Evolutionary conservation across 2,113 vertebrate genomes (phyloP).

Genomic region (Octodon degus): DNA sequence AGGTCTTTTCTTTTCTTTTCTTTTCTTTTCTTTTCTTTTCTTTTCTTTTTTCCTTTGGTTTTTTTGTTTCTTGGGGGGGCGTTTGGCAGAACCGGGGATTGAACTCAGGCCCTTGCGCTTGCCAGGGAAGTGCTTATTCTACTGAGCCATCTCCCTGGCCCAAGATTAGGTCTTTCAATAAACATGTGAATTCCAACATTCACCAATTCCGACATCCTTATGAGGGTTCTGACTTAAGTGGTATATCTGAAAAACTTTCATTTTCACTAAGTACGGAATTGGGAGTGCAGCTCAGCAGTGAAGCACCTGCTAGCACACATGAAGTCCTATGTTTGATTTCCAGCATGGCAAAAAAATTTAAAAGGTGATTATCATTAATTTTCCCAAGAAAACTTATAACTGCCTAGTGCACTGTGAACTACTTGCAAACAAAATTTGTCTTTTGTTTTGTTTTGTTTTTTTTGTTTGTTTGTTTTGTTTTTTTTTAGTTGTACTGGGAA

Average conservation of each 20-base stretch:
- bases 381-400: constrained; percentile 48
- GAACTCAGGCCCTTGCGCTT: too few relatives aligned
- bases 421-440: not conserved
- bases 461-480: not conserved
- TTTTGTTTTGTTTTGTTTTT: not conserved
- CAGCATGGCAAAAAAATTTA: not conserved
- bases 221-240: not conserved
- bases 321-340: not conserved
- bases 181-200: not conserved
- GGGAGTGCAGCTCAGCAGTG: not conserved
- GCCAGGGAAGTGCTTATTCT: too few relatives aligned
- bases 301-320: not conserved
- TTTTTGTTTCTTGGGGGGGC: too few relatives aligned
- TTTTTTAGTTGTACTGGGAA: not conserved
- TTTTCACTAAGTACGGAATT: not conserved
- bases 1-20: not conserved
- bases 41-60: too few relatives aligned
- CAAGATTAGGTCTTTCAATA: constrained; percentile 24
- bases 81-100: too few relatives aligned
- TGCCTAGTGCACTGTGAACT: not conserved
- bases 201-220: constrained; percentile 33
- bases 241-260: constrained; percentile 32
- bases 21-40: too few relatives aligned
- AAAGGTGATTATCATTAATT: not conserved
- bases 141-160: too few relatives aligned